A percentile compares a stretch with the other conserved stretches of the same genome.
Conservation (phyloP, 2,113 vertebrate genomes). For the Pandion haliaetus region DNA sequence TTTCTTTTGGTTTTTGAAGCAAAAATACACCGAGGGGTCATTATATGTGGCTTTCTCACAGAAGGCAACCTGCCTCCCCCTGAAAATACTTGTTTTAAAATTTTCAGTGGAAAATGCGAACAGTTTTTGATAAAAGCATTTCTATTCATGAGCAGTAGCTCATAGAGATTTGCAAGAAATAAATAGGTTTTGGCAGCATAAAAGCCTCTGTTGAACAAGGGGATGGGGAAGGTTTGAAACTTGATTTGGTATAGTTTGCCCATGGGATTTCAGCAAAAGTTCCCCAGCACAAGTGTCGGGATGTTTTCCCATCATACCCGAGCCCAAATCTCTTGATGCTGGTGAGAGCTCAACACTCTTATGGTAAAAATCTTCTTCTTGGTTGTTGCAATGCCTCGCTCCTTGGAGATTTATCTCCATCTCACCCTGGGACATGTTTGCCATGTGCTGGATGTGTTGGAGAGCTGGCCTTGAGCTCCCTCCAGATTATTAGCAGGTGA, state of each 20-base stretch:
- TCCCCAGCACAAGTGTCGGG: background rate
- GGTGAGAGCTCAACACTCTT: background rate
- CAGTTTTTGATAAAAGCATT: constrained; percentile 47
- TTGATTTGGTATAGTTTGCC: background rate
- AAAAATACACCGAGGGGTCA: background rate
- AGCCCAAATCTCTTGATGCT: background rate
- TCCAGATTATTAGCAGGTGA: background rate
- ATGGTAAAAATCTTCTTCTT: background rate
- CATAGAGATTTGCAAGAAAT: constrained; percentile 36
- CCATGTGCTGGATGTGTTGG: background rate
- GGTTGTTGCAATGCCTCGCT: background rate
- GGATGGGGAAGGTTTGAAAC: constrained; percentile 47
- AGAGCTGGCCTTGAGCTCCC: background rate
- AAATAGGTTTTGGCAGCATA: constrained; percentile 54
- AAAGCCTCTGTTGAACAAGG: constrained; percentile 31
- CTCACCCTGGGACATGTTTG: background rate
- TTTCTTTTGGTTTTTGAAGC: background rate
- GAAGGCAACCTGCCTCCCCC: constrained; percentile 44
- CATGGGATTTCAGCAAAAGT: background rate
- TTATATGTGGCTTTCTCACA: background rate
- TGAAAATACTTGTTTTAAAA: constrained; percentile 40
- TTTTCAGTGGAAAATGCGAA: constrained; percentile 4
- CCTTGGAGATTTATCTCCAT: background rate
- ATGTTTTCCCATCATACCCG: background rate
- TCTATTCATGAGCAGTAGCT: constrained; percentile 54